Percentiles rank a stretch among this genome's conserved stretches.
phyloP scores from a whole-genome alignment of 2,797 vertebrate species.

The Arnoldichthys spilopterus region DNA sequence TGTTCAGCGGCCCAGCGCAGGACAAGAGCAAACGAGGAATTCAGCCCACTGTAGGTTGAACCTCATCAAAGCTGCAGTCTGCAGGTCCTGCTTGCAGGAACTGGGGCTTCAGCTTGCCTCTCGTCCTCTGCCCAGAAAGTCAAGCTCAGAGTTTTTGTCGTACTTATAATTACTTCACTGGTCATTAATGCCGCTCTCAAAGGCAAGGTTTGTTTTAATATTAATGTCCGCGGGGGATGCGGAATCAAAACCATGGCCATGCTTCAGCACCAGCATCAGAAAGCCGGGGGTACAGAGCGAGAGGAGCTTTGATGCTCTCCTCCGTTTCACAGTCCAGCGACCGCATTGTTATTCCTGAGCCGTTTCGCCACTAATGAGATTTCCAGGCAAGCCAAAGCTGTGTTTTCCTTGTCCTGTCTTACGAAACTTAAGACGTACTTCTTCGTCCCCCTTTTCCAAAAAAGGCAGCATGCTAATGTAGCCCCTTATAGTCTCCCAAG shows the following conservation, averaged over 20 bases:
- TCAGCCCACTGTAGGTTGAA: conserved; percentile 40
- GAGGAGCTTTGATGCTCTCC: conserved; percentile 56
- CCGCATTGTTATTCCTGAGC: conserved; percentile 64
- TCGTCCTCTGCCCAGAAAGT: conserved; percentile 44
- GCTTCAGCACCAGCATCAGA: conserved; percentile 52
- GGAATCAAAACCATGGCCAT: conserved; percentile 52
- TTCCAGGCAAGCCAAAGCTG: conserved; percentile 61
- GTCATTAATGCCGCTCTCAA: conserved; percentile 51
- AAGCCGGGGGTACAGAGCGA: conserved; percentile 42
- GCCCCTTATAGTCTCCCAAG: conserved; percentile 10
- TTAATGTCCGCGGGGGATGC: conserved; percentile 55
- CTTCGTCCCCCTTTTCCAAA: conserved; percentile 40
- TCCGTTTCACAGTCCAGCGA: conserved; percentile 59
- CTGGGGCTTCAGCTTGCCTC: conserved; percentile 24
- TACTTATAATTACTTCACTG: conserved; percentile 55
- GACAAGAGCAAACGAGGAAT: conserved; percentile 48
- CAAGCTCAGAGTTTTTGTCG: conserved; percentile 45
- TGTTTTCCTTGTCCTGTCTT: conserved; percentile 61
- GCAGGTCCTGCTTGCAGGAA: conserved; percentile 15
- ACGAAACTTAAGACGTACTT: conserved; percentile 60
- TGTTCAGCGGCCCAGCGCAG: conserved; percentile 27
- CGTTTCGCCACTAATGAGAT: conserved; percentile 65
- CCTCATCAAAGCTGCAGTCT: conserved; percentile 50
- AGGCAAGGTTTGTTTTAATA: conserved; percentile 55
- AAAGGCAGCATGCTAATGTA: conserved; percentile 34